Percentiles rank a stretch among this genome's conserved stretches.
phyloP scores from a whole-genome alignment of 1,140 invertebrate genomes.

The Samia ricini region DNA sequence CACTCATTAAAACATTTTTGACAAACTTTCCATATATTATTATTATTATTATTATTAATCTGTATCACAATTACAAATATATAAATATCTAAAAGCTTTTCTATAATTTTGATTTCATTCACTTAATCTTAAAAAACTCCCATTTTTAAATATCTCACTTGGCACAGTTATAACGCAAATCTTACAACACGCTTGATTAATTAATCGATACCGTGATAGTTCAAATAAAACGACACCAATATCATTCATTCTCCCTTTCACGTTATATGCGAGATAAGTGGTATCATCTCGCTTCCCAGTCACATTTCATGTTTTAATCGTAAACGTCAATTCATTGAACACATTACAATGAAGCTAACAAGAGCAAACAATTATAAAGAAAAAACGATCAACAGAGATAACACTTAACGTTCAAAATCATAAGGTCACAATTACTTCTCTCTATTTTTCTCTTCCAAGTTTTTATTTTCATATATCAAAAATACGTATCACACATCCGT shows the following conservation, averaged over 20 bases:
- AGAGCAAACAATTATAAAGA: slow-evolving; percentile 73
- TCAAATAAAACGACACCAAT: slow-evolving; percentile 35
- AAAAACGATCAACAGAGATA: slow-evolving; percentile 75
- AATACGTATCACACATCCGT: slow-evolving; percentile 51
- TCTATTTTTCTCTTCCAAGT: slow-evolving; percentile 55
- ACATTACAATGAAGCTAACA: slow-evolving; percentile 69
- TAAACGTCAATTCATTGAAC: slow-evolving; percentile 55
- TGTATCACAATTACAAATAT: slow-evolving; percentile 66
- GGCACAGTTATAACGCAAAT: slow-evolving; percentile 73
- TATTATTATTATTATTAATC: too few relatives aligned
- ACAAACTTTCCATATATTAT: slow-evolving; percentile 75
- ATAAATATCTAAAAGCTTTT: slow-evolving; percentile 66
- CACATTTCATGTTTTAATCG: too few relatives aligned
- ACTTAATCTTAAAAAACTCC: slow-evolving; percentile 74
- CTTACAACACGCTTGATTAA: slow-evolving; percentile 60
- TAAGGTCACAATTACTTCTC: slow-evolving; percentile 43
- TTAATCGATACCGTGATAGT: slow-evolving; percentile 40
- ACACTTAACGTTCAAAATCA: slow-evolving; percentile 71
- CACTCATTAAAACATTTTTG: slow-evolving; percentile 56
- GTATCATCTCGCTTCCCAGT: too few relatives aligned
- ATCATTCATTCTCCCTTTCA: too few relatives aligned
- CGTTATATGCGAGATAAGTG: slow-evolving; percentile 31
- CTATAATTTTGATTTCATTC: slow-evolving; percentile 70
- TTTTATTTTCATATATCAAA: slow-evolving; percentile 58
- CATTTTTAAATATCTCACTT: slow-evolving; percentile 73